Evolutionary conservation across 2,888 invertebrate species (phyloP).

Genomic region (Lissocephala sabroskyi): DNA sequence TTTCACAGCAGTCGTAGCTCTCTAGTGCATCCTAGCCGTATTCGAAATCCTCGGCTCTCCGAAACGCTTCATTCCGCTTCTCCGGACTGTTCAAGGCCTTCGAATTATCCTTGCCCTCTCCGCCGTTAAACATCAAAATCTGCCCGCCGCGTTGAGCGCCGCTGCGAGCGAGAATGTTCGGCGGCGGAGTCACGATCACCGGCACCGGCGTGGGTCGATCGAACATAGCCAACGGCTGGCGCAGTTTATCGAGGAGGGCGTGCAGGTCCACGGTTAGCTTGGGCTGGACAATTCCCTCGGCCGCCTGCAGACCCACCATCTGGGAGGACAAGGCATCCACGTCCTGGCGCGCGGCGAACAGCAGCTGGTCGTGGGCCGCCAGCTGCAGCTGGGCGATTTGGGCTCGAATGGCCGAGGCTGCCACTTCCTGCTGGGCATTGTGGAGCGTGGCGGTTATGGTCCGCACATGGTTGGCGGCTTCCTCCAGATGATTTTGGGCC

Average conservation of each 20-base stretch:
- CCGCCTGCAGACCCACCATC: constrained; percentile 70
- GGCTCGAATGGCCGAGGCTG: constrained; percentile 69
- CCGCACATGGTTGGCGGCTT: constrained; percentile 70
- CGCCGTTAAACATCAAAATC: no score
- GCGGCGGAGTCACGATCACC: constrained; percentile 35
- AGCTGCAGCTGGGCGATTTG: constrained; percentile 72
- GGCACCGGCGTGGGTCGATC: constrained; percentile 68
- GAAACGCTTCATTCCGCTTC: background rate
- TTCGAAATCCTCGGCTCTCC: background rate
- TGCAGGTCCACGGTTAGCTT: constrained; percentile 60
- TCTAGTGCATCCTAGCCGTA: no score
- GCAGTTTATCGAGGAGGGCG: constrained; percentile 58
- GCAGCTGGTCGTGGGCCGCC: constrained; percentile 71
- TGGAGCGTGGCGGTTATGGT: constrained; percentile 67
- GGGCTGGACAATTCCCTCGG: constrained; percentile 66
- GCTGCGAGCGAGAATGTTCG: background rate
- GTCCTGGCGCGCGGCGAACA: constrained; percentile 72
- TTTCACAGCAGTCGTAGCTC: no score
- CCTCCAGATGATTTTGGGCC: constrained; percentile 68
- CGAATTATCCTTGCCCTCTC: no score
- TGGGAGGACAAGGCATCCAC: constrained; percentile 72
- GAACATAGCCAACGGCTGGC: constrained; percentile 52
- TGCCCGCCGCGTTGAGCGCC: no score
- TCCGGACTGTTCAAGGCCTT: background rate
- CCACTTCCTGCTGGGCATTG: constrained; percentile 71